Evolutionary conservation across 2,888 invertebrate species (phyloP), one percentile per base, ranked within the genome.

Genomic region (Cryptosula pallasiana): DNA sequence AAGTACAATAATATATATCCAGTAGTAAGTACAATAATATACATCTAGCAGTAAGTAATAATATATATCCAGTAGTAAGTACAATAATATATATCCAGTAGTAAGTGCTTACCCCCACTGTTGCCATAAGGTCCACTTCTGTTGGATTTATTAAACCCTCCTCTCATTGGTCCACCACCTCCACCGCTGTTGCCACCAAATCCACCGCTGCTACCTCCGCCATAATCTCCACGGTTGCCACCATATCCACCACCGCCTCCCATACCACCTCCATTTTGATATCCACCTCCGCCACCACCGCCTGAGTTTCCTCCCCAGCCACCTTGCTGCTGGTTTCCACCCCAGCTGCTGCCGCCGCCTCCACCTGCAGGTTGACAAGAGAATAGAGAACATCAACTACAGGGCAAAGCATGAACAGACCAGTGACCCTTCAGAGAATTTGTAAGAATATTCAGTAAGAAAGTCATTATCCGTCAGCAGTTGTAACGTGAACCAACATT

Each of bases 231-330:
- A 32, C 29, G 13, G 63, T 34, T 63, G 34, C 32, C 32, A 16
- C 57, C 57, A 57, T 63, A 63, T 9, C 63, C 63, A 13, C 63
- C 63, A 32, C 63, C 34, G 32, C 9, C 13, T 27, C 34, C 63
- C 25, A 29, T 63, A 32, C n/a, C n/a, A n/a, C 20, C 20, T 5
- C 45, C 20, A 16, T 34, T 63, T 16, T 63, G 34, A 16, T 34
- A 27, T 16, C 63, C 63, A 63, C 63, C 63, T 20, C 63, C 63
- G 32, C 63, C 63, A 32, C 63, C 63, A 63, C 63, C 63, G 3
- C 34, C n/a, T n/a, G n/a, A n/a, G n/a, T n/a, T n/a, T n/a, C n/a
- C n/a, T n/a, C n/a, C 2, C 25, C 63, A 5, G 9, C 63, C 57
- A 13, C 57, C 5, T 27, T 32, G 3, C 32, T 63, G 63, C 3